Evolutionary conservation across 2,113 vertebrate species (phyloP), one percentile per base, ranked within the genome.

Genomic region (Brachionichthys hirsutus): DNA sequence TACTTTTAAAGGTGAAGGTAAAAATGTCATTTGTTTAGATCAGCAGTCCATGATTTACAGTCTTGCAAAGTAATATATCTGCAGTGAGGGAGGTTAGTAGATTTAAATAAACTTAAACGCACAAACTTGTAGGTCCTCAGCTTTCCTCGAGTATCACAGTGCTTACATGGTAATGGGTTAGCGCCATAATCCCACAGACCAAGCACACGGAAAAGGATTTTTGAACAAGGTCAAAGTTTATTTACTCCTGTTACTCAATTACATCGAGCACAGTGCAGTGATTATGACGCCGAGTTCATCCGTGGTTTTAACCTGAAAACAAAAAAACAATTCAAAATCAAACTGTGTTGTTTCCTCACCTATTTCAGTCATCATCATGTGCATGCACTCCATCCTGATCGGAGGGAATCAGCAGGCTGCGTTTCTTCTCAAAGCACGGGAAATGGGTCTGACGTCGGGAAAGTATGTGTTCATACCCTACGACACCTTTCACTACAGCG

Each of bases 381-480:
- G 95, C 85, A 96, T 98, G 94, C 93, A 94, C 80, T 98, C 93
- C 0, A 70, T 90, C 43, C 89, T 97, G 72, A 64, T 94, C 34
- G 94, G 94, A 67, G 95, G 94, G 12, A 73, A 93, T 44, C 92
- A 92, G 45, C 94, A 97, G 73, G 90, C 69, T 0, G 56, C 36
- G 19, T 89, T 96, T 40, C 92, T 99, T 16, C 89, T 90, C 50
- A 94, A 92, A 78, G 94, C 94, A 43, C 89, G 91, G 9, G 82
- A 94, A 73, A 91, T 95, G 93, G 94, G 95, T 35, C 83, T 96
- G 76, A 93, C 93, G 0, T 90, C 90, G 0, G 95, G 94, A 72
- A 89, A 91, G 76, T 96, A 95, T 0, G 86, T 95, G 78, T 95
- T 98, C 41, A 34, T 97, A 62, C 93, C 94, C 0, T 96, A 94